Evolutionary conservation across 2,113 vertebrate species (phyloP), one percentile per base, ranked within the genome.

Genomic region (Malurus alboscapulatus): DNA sequence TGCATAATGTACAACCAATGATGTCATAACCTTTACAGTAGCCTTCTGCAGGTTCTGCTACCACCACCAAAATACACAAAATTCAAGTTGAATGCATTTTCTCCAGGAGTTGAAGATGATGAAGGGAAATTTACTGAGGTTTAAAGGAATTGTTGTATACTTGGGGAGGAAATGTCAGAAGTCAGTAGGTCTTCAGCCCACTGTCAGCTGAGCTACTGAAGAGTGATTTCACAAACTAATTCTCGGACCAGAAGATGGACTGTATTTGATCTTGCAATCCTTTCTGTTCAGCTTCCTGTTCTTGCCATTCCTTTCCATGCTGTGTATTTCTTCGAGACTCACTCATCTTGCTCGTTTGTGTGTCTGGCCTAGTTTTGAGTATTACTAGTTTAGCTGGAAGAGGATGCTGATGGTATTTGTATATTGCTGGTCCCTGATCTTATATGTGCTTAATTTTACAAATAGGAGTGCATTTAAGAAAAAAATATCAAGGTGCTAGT

Each of bases 401-500:
- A 90, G 90, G 90, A 80, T 20, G 10, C 53, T 3, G 73, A 90
- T 91, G 83, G 82, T 93, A 61, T 90, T 93, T 92, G 88, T 96
- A 19, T 90, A 95, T 91, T 95, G 93, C 90, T 96, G 79, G 85
- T 94, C 87, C 82, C 92, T 69, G 75, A 71, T 85, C 84, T 94
- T 95, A 48, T 30, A 21, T 94, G 93, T 95, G 91, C 92, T 93
- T 94, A 78, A 63, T 77, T 92, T 95, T 95, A 68, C 48, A 15
- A 71, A 87, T 85, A 95, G 78, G 90, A 92, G 86, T 94, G 91
- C 6, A 18, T 93, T 96, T 95, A 96, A 94, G 77, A 19, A 86
- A 88, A 83, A 90, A 72, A 72, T 17, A 93, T 50, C 81, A 93
- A 96, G 95, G 94, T 96, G 94, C 95, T 96, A 96, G 95, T 93